Evolutionary conservation across 1,140 invertebrate genomes (phyloP).

Genomic region (Parasteatoda tepidariorum): DNA sequence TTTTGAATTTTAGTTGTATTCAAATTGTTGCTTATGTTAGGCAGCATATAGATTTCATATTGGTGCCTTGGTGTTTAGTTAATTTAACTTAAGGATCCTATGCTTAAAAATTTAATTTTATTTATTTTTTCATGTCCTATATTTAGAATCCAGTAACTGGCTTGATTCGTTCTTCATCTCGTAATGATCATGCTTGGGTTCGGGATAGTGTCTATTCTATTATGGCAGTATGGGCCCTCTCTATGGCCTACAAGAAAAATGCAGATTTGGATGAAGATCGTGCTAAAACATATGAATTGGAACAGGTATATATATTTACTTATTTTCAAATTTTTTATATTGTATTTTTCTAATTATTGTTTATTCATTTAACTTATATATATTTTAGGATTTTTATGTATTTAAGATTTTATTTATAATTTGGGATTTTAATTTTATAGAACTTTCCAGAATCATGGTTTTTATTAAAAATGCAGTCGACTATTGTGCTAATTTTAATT

Average conservation of each 20-base stretch:
- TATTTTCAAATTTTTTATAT: not conserved
- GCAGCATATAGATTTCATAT: too few species aligned
- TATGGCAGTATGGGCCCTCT: slow-evolving; percentile 95
- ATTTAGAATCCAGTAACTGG: slow-evolving; percentile 93
- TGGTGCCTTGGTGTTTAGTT: too few species aligned
- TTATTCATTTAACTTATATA: not conserved
- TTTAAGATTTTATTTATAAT: not conserved
- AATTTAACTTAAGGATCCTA: too few species aligned
- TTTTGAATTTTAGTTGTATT: too few species aligned
- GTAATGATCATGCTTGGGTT: slow-evolving; percentile 95
- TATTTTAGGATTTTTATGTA: not conserved
- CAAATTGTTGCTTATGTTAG: too few species aligned
- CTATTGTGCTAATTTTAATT: too few species aligned
- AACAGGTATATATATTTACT: slow-evolving; percentile 74
- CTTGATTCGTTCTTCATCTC: slow-evolving; percentile 83
- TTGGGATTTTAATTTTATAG: too few species aligned
- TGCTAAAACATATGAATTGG: slow-evolving; percentile 97
- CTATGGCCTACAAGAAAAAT: slow-evolving; percentile 98
- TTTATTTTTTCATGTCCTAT: too few species aligned
- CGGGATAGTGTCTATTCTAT: slow-evolving; percentile 98
- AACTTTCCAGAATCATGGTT: too few species aligned
- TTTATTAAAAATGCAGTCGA: too few species aligned
- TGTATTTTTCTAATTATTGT: not conserved
- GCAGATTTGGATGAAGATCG: slow-evolving; percentile 96
- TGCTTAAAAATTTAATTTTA: too few species aligned